phyloP scores from a whole-genome alignment of 2,113 vertebrate species.

The Prunella himalayana region DNA sequence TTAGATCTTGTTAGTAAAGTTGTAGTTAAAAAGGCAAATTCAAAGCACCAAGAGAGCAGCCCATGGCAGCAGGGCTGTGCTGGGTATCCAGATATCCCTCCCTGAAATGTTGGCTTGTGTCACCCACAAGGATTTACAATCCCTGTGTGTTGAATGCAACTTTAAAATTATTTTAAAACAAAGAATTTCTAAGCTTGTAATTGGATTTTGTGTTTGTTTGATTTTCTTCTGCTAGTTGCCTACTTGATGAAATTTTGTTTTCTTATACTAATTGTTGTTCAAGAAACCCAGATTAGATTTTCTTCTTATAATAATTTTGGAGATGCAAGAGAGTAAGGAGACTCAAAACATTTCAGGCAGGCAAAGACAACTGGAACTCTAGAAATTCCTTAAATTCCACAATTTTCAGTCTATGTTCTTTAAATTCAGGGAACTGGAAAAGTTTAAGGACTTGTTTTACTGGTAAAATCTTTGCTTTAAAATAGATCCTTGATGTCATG shows the following conservation, averaged over 20 bases:
- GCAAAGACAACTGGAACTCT: background rate
- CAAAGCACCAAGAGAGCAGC: background rate
- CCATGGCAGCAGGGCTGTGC: background rate
- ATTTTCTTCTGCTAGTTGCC: background rate
- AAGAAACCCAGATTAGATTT: background rate
- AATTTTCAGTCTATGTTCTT: rapidly evolving
- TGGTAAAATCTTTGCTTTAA: background rate
- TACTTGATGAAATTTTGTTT: background rate
- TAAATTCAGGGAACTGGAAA: background rate
- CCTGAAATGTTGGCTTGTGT: background rate
- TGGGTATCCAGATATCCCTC: background rate
- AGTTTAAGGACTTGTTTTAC: background rate
- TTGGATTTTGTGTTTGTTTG: background rate
- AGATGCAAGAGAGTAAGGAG: background rate
- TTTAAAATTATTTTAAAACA: background rate
- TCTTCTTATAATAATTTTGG: background rate
- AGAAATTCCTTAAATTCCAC: background rate
- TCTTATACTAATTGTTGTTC: background rate
- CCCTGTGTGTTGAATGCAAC: background rate
- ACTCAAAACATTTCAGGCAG: background rate
- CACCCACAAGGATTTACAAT: background rate
- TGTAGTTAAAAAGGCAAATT: background rate
- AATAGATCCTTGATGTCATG: constrained; percentile 16
- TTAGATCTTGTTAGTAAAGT: background rate
- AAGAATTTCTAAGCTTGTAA: background rate